Base-by-base conservation (phyloP, 2,797 vertebrate species). In the Sebastes reedi region DNA sequence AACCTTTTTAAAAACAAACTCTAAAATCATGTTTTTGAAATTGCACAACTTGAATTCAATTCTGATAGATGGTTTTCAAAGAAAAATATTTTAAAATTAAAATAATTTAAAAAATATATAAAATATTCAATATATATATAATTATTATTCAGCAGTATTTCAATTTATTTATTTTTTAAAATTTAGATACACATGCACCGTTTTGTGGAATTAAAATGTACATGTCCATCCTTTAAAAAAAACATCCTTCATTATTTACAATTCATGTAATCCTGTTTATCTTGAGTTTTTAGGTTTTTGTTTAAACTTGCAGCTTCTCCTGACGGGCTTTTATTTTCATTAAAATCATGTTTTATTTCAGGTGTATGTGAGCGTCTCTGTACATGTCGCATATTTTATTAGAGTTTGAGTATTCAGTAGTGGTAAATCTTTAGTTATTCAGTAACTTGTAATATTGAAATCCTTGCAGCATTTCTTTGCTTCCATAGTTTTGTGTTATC, bases 401-500 rank as follows among this genome's bases (percentile, higher is more conserved):
- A 36, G 34, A 25, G 36, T 39, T 39, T 14, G 0, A 56, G 34
- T 39, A 72, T 39, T 74, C 64, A 68, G 65, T 4, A 20, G 54
- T 32, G 79, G 29, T 60, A 52, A 0, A 18, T 29, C 62, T 22
- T 36, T 2, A 55, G 5, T 54, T 18, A 18, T 22, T 16, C 32
- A 10, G 55, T 34, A 18, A 30, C 27, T 18, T n/a, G 4, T 14
- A 22, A 39, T 8, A 32, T n/a, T 22, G 0, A 46, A 13, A 13
- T 6, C 4, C 3, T 2, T 5, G 16, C 8, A 4, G 20, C 46
- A 8, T 72, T 58, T 50, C 13, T 87, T 59, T 75, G 82, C 74
- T 72, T 89, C 84, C 77, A 96, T 94, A 96, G 94, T 93, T 95
- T 96, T 95, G 92, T 96, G 95, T 87, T 36, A 96, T 96, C 95